Evolutionary conservation across 2,797 vertebrate species (phyloP).

Genomic region (Liparis tanakae): DNA sequence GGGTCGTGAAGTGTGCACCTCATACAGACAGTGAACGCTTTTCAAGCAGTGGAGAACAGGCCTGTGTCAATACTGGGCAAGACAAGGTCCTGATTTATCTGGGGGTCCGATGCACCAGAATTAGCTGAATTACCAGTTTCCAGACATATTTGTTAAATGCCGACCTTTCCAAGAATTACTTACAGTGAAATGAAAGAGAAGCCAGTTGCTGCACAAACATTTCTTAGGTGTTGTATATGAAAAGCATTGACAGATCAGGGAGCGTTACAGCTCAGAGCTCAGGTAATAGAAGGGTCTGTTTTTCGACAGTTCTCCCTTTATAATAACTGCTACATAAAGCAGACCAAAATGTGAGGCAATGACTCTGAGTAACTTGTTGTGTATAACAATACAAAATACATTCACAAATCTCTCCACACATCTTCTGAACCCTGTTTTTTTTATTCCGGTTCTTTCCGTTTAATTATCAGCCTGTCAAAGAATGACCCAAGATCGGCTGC

Average conservation of each 20-base stretch:
- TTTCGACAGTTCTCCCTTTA: slow-evolving; percentile 31
- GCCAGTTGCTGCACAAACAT: slow-evolving; percentile 11
- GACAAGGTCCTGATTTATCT: slow-evolving; percentile 71
- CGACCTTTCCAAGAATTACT: slow-evolving; percentile 40
- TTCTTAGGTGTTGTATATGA: slow-evolving; percentile 6
- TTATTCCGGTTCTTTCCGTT: slow-evolving; percentile 11
- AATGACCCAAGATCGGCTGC: slow-evolving; percentile 20
- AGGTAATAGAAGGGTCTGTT: slow-evolving; percentile 33
- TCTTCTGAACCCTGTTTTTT: slow-evolving; percentile 23
- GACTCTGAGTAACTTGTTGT: slow-evolving; percentile 38
- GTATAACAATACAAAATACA: slow-evolving; percentile 44
- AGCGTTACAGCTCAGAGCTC: slow-evolving; percentile 14
- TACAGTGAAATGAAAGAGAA: slow-evolving; percentile 44
- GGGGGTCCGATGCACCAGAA: slow-evolving; percentile 43
- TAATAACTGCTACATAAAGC: slow-evolving; percentile 48
- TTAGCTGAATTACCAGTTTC: slow-evolving; percentile 53
- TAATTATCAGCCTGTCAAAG: slow-evolving; percentile 16
- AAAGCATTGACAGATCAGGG: slow-evolving; percentile 16
- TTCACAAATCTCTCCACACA: slow-evolving; percentile 36
- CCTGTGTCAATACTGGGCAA: slow-evolving; percentile 65
- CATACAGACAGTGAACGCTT: slow-evolving; percentile 60
- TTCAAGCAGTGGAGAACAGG: slow-evolving; percentile 64
- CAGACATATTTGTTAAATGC: slow-evolving; percentile 46
- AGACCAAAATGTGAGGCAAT: slow-evolving; percentile 37
- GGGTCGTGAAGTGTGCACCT: slow-evolving; percentile 56